A percentile compares a stretch with the other conserved stretches of the same genome.
Evolutionary conservation across 2,113 vertebrate species (phyloP).

Genomic region (Neolamprologus kungweensis): DNA sequence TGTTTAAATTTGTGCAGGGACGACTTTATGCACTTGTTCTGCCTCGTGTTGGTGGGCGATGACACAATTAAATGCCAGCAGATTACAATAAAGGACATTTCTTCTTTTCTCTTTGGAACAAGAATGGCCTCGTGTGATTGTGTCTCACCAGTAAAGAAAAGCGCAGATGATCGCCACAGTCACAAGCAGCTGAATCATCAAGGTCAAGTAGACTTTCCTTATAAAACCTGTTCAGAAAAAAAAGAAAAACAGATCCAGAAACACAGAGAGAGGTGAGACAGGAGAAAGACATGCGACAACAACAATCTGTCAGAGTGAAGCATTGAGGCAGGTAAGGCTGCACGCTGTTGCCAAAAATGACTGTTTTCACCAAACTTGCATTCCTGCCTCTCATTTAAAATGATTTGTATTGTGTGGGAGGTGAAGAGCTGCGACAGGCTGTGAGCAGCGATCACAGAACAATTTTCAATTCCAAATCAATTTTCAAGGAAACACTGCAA

Average conservation of each 20-base stretch:
- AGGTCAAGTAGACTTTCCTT: conserved; percentile 75
- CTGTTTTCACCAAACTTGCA: conserved; percentile 2
- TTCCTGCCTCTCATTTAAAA: conserved; percentile 12
- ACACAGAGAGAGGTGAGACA: background rate
- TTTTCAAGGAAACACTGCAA: conserved; percentile 3
- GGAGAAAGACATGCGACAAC: background rate
- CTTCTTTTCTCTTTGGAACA: background rate
- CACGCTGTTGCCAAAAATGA: background rate
- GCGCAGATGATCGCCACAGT: conserved; percentile 71
- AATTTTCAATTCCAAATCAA: conserved; percentile 35
- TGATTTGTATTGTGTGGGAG: background rate
- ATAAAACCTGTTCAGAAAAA: conserved; percentile 70
- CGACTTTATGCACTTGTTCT: background rate
- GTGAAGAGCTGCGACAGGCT: background rate
- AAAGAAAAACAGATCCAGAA: background rate
- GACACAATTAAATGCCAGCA: background rate
- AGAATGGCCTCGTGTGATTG: background rate
- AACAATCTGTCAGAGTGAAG: background rate
- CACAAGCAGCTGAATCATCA: conserved; percentile 72
- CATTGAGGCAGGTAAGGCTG: background rate
- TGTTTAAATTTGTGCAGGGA: background rate
- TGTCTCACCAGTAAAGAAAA: conserved; percentile 79
- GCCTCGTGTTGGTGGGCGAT: background rate
- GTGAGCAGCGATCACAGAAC: background rate
- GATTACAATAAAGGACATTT: background rate